Percentiles rank a stretch among this genome's conserved stretches.
Conservation (phyloP, 2,888 invertebrate species). For the Papilio elwesi region DNA sequence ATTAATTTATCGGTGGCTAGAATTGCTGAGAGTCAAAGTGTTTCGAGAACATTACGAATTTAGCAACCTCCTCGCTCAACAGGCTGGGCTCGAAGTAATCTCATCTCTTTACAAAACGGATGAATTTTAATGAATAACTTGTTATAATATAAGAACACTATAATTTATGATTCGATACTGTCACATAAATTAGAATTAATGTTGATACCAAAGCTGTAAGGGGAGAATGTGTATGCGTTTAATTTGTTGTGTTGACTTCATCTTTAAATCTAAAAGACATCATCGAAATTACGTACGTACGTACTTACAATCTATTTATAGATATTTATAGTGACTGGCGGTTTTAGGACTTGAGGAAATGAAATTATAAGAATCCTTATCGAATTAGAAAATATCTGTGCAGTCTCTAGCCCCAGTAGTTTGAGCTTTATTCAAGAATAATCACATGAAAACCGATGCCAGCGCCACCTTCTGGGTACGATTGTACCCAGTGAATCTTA, state of each 20-base stretch:
- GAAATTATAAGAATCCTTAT: no score
- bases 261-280: not conserved
- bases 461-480: no score
- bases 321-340: no score
- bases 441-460: no score
- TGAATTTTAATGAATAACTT: constrained; percentile 32
- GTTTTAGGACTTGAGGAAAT: no score
- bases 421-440: no score
- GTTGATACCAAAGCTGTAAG: not conserved
- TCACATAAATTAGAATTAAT: constrained; percentile 35
- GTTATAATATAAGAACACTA: constrained; percentile 13
- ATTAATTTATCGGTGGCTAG: constrained; percentile 20
- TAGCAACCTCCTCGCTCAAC: constrained; percentile 10
- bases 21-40: constrained; percentile 19
- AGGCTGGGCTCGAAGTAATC: constrained; percentile 11
- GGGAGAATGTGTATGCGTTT: not conserved
- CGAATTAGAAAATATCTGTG: no score
- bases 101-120: constrained; percentile 25
- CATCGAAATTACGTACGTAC: no score
- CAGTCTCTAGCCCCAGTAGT: no score
- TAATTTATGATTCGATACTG: constrained; percentile 36
- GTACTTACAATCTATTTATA: no score
- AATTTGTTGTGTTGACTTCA: not conserved
- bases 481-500: no score
- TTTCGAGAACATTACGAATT: constrained; percentile 31